These are phyloP conservation scores for Cotesia vestalis DNA, from an alignment of 1,140 invertebrate genomes.

Conservation along the genomic window DNA sequence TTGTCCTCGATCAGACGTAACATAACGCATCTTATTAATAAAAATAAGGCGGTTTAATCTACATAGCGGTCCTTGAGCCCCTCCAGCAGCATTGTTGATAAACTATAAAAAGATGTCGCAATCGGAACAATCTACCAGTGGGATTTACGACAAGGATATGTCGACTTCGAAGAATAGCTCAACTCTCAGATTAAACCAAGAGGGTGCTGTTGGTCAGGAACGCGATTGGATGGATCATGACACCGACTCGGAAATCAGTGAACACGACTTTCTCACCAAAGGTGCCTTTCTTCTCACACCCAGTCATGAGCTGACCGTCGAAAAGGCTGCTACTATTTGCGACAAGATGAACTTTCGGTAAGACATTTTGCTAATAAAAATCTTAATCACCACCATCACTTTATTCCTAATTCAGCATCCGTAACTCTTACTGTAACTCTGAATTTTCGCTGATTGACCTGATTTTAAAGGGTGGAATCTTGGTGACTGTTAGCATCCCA, in stretches of 20 bases:
- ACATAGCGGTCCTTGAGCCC: constrained; percentile 15
- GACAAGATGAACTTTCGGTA: constrained; percentile 83
- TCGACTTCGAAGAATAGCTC: constrained; percentile 59
- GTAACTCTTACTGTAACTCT: too few species aligned
- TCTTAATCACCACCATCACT: too few species aligned
- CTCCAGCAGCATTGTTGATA: constrained; percentile 22
- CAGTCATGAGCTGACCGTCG: constrained; percentile 82
- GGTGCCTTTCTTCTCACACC: constrained; percentile 85
- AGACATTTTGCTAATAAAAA: constrained; percentile 32
- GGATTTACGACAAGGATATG: constrained; percentile 56
- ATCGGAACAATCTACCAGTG: constrained; percentile 50
- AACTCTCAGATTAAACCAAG: constrained; percentile 54
- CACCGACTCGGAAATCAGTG: constrained; percentile 59
- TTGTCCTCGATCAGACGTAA: constrained; percentile 40
- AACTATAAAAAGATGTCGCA: constrained; percentile 60
- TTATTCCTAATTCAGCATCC: too few species aligned
- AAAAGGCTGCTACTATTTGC: constrained; percentile 84
- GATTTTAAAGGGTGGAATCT: constrained; percentile 5
- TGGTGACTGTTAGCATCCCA: neutral
- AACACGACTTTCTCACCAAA: constrained; percentile 64
- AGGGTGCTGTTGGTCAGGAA: constrained; percentile 40
- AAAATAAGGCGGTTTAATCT: constrained; percentile 3
- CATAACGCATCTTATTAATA: constrained; percentile 41
- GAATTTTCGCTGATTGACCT: neutral
- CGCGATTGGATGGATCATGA: constrained; percentile 52